These are phyloP conservation scores for Sylvilagus bachmani DNA, from an alignment of 2,113 vertebrate genomes.

Conservation along the genomic window DNA sequence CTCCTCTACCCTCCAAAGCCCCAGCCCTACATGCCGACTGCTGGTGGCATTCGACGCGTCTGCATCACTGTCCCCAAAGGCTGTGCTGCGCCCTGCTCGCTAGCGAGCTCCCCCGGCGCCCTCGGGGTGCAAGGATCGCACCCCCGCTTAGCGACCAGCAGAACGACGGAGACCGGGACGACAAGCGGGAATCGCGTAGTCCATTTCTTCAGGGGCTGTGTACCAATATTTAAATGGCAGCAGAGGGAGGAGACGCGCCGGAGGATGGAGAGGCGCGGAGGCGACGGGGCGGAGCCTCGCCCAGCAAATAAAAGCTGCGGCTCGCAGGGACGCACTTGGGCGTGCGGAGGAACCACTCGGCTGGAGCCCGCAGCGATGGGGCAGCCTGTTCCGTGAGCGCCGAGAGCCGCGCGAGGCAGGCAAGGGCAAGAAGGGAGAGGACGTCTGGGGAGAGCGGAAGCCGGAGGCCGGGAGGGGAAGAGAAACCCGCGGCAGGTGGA, in stretches of 20 bases:
- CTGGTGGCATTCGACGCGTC: conserved; percentile 20
- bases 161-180: background rate
- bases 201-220: background rate
- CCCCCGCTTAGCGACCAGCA: conserved; percentile 32
- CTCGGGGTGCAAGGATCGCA: conserved; percentile 21
- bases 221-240: conserved; percentile 53
- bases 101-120: background rate
- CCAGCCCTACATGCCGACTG: conserved; percentile 51
- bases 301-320: conserved; percentile 54
- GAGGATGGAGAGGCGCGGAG: conserved; percentile 62
- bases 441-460: conserved; percentile 45
- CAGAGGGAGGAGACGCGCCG: conserved; percentile 33
- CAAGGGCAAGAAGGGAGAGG: conserved; percentile 7
- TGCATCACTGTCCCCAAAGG: conserved; percentile 46
- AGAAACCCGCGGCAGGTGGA: conserved; percentile 70
- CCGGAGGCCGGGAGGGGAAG: background rate
- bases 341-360: conserved; percentile 28
- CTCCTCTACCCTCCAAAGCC: conserved; percentile 53
- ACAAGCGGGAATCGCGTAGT: background rate
- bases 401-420: background rate
- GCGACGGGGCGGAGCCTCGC: conserved; percentile 73
- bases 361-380: background rate
- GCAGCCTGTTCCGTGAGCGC: background rate
- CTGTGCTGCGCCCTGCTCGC: background rate
- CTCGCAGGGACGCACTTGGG: conserved; percentile 23